Base-by-base conservation (phyloP, 2,888 invertebrate species). In the Drosophila lutescens region DNA sequence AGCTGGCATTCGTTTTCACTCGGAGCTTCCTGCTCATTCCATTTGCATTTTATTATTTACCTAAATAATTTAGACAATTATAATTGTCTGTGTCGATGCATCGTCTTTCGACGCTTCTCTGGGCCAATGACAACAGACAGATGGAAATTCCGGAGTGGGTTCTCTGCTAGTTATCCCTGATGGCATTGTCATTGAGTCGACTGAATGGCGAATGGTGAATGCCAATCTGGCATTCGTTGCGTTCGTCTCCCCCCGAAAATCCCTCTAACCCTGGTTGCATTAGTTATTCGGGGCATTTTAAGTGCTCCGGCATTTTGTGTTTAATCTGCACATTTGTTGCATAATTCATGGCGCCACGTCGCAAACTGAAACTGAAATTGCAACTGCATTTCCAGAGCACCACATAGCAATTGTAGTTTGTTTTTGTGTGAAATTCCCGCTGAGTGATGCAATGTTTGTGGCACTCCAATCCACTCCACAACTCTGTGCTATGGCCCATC, bases 261-360 rank as follows among this genome's bases (percentile, higher is more conserved):
- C 56, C 41, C 43, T 59, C 20, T 30, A 15, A 46, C 34, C 10
- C 26, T 20, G 13, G 44, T 10, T 47, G 74, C 83, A 83, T 88
- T 88, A 74, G 74, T 73, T 86, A 85, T 85, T 79, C 74, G 71
- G 47, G 53, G 54, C 76, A 67, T 82, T 84, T 86, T 84, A 88
- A 84, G 83, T 82, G 83, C 86, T 88, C 80, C 82, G 86, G 76
- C 44, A 82, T 87, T 83, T 83, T 86, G 80, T 78, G 86, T 84
- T 80, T 88, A 88, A 84, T 88, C 86, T 83, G 88, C 71, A 82
- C 86, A 84, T 78, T 84, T 83, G 70, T 80, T 84, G 88, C 86
- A 84, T 84, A 84, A 82, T 84, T 84, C 78, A 84, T 84, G 63
- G 47, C 43, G 59, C 67, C 56, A 57, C 69, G 57, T 68, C 57